Conservation (phyloP, 2,888 invertebrate genomes). For the Platycheirus rosarum region DNA sequence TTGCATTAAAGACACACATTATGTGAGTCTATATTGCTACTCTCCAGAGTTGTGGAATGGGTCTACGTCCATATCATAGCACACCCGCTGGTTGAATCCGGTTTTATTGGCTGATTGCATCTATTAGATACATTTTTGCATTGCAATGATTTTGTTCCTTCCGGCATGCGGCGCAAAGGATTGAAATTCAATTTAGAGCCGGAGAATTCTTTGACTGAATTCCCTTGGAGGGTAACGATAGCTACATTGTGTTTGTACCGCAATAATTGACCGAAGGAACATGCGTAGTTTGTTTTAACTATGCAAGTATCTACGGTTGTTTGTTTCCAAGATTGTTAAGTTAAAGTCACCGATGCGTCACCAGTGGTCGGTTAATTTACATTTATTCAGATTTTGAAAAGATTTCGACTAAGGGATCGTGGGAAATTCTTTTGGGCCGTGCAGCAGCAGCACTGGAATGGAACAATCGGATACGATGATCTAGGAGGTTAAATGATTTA, state of each 20-base stretch:
- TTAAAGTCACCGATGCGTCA: constrained; percentile 64
- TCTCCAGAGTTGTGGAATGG: no score
- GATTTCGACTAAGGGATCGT: constrained; percentile 37
- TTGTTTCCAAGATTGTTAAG: constrained; percentile 55
- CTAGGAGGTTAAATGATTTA: constrained; percentile 24
- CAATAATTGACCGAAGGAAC: not conserved
- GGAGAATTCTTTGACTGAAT: not conserved
- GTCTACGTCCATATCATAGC: no score
- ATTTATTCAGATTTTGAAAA: constrained; percentile 60
- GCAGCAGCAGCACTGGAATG: constrained; percentile 39
- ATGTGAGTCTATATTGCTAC: constrained; percentile 38
- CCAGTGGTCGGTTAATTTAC: constrained; percentile 54
- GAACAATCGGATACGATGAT: constrained; percentile 56
- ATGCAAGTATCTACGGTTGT: no score
- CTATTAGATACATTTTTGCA: constrained; percentile 26
- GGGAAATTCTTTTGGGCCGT: constrained; percentile 50
- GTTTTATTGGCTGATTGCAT: constrained; percentile 57
- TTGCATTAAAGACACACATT: constrained; percentile 60
- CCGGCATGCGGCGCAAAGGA: constrained; percentile 37
- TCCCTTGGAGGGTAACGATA: constrained; percentile 1
- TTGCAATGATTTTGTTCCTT: constrained; percentile 43
- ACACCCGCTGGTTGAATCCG: constrained; percentile 51
- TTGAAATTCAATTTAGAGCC: not conserved
- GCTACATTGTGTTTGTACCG: not conserved
- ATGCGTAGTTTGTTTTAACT: constrained; percentile 20